phyloP scores from a whole-genome alignment of 2,888 invertebrate species.

The Tetheella fluctuosa region DNA sequence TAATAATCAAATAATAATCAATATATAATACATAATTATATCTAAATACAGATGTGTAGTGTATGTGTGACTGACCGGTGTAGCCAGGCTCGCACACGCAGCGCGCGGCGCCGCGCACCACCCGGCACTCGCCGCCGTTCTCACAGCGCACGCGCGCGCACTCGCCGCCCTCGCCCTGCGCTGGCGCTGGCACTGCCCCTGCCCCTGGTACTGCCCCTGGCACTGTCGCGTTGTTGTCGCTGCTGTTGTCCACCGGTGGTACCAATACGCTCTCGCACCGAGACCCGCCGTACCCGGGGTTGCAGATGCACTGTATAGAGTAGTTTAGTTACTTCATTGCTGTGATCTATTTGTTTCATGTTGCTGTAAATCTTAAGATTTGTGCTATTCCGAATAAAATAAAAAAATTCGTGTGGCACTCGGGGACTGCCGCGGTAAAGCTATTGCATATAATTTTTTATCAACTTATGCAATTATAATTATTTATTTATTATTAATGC shows the following conservation, averaged over 20 bases:
- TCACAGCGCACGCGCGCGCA: conserved; percentile 85
- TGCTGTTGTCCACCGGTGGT: not conserved
- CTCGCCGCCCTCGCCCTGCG: conserved; percentile 27
- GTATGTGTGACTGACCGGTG: conserved; percentile 35
- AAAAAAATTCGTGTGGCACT: no score
- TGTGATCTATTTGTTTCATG: no score
- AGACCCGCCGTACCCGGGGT: conserved; percentile 86
- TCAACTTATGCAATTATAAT: no score
- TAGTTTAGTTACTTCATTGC: not conserved
- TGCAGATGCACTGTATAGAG: conserved; percentile 86
- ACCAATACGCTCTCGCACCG: conserved; percentile 81
- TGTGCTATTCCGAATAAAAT: no score
- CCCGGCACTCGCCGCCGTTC: conserved; percentile 85
- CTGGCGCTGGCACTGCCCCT: conserved; percentile 22
- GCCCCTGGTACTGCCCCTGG: conserved; percentile 13
- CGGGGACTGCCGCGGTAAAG: no score
- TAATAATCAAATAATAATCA: no score
- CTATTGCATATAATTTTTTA: no score
- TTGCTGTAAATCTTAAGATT: no score
- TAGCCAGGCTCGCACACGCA: conserved; percentile 50
- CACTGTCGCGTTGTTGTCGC: not conserved
- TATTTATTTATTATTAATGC: no score
- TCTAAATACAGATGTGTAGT: no score
- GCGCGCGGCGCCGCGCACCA: conserved; percentile 27
- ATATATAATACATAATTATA: no score